Percentiles rank a stretch among this genome's conserved stretches.
phyloP scores from a whole-genome alignment of 2,888 invertebrate genomes.

The Drosophila flavopinicola region DNA sequence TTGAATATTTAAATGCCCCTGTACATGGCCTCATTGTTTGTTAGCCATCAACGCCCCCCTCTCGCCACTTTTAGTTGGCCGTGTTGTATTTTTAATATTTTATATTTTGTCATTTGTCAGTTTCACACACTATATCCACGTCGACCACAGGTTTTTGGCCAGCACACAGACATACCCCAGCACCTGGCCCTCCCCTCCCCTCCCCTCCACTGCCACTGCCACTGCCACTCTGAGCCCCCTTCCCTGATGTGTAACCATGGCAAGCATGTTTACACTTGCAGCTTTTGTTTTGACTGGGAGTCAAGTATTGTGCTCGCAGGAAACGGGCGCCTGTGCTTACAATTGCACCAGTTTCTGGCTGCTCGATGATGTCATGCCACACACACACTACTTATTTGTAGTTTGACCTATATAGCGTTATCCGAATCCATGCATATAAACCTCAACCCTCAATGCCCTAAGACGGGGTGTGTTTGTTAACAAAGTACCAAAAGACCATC shows the following conservation, averaged over 20 bases:
- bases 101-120: slow-evolving; percentile 65
- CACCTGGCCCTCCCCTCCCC: background rate
- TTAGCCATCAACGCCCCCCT: background rate
- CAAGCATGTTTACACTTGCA: slow-evolving; percentile 50
- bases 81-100: slow-evolving; percentile 65
- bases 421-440: slow-evolving; percentile 24
- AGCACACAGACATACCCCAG: slow-evolving; percentile 7
- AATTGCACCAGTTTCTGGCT: slow-evolving; percentile 46
- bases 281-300: slow-evolving; percentile 44
- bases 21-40: slow-evolving; percentile 45
- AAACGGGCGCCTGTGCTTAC: slow-evolving; percentile 19
- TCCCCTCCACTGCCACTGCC: too few species aligned
- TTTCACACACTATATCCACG: slow-evolving; percentile 60
- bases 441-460: slow-evolving; percentile 26
- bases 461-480: slow-evolving; percentile 44
- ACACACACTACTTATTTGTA: slow-evolving; percentile 43
- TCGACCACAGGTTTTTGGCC: slow-evolving; percentile 50
- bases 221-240: background rate
- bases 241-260: slow-evolving; percentile 55
- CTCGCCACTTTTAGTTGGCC: slow-evolving; percentile 31
- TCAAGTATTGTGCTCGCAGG: slow-evolving; percentile 25
- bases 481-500: slow-evolving; percentile 15
- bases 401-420: slow-evolving; percentile 66
- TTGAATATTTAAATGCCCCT: slow-evolving; percentile 19
- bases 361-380: slow-evolving; percentile 67